Evolutionary conservation across 2,888 invertebrate species (phyloP).

Genomic region (Teleiodes luculella): DNA sequence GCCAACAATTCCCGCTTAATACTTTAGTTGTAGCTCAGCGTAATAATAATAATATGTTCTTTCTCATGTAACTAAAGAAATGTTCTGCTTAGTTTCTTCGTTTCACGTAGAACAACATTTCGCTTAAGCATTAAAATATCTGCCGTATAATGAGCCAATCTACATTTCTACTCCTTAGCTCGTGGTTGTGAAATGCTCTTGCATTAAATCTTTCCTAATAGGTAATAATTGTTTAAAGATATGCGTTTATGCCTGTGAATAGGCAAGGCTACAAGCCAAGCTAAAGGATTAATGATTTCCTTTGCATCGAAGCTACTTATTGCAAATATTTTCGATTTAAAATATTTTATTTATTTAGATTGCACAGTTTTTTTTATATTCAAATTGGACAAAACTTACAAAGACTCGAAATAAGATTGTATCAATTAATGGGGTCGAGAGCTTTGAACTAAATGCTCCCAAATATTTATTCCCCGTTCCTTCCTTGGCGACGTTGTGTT

Average conservation of each 20-base stretch:
- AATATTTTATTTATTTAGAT: too few species aligned
- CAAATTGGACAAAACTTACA: neutral
- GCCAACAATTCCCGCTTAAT: slow-evolving; percentile 2
- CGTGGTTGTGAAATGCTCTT: too few species aligned
- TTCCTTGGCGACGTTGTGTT: too few species aligned
- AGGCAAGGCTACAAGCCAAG: neutral
- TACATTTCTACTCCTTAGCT: neutral
- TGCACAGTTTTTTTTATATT: neutral
- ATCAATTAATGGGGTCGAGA: too few species aligned
- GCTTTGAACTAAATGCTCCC: too few species aligned
- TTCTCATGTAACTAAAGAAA: neutral
- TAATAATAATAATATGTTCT: neutral
- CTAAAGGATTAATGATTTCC: slow-evolving; percentile 19
- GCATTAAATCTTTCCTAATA: slow-evolving; percentile 4
- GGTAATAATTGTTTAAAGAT: slow-evolving; percentile 1
- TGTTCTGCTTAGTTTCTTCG: neutral
- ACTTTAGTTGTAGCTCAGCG: slow-evolving; percentile 1
- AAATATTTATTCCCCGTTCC: too few species aligned
- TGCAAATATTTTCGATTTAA: neutral
- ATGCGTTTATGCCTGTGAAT: neutral
- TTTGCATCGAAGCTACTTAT: too few species aligned
- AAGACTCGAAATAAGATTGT: too few species aligned
- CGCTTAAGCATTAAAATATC: neutral
- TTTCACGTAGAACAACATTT: neutral
- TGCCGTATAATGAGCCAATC: neutral